A percentile compares a stretch with the other conserved stretches of the same genome.
Conservation (phyloP, 2,888 invertebrate species). For the Caenorhabditis wallacei region DNA sequence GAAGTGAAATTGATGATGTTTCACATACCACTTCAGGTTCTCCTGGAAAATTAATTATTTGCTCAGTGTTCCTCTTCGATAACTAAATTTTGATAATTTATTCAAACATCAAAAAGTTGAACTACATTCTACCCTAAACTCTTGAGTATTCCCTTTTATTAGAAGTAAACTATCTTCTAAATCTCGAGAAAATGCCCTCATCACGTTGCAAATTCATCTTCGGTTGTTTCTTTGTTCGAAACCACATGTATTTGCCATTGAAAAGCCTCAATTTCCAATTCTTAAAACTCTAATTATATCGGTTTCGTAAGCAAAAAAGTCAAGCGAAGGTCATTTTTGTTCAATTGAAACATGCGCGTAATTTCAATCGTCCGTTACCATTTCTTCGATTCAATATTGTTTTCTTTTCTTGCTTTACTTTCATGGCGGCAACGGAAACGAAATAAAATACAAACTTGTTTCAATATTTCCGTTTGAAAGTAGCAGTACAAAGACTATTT, state of each 20-base stretch:
- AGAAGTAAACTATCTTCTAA: not conserved
- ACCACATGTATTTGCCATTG: conserved; percentile 48
- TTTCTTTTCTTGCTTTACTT: conserved; percentile 19
- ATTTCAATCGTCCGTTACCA: conserved; percentile 32
- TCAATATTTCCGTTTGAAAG: conserved; percentile 42
- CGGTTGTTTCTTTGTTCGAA: conserved; percentile 3
- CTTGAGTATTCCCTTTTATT: not conserved
- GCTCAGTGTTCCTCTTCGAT: too few relatives aligned
- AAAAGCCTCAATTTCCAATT: conserved; percentile 17
- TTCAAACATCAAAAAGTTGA: too few relatives aligned
- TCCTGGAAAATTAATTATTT: conserved; percentile 60
- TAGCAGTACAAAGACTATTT: conserved; percentile 26
- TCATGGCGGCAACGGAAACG: conserved; percentile 16
- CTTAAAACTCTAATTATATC: conserved; percentile 52
- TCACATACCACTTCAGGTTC: conserved; percentile 81
- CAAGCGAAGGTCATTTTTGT: conserved; percentile 45
- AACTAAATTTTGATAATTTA: too few relatives aligned
- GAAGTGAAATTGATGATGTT: conserved; percentile 76
- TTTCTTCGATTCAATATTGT: conserved; percentile 26
- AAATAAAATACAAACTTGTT: conserved; percentile 42
- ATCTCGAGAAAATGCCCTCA: not conserved
- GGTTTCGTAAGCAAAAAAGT: conserved; percentile 33
- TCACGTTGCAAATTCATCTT: conserved; percentile 5
- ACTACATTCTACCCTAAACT: too few relatives aligned
- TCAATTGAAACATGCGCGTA: conserved; percentile 37